phyloP scores from a whole-genome alignment of 1,140 invertebrate species.

The Plectrocnemia conspersa region DNA sequence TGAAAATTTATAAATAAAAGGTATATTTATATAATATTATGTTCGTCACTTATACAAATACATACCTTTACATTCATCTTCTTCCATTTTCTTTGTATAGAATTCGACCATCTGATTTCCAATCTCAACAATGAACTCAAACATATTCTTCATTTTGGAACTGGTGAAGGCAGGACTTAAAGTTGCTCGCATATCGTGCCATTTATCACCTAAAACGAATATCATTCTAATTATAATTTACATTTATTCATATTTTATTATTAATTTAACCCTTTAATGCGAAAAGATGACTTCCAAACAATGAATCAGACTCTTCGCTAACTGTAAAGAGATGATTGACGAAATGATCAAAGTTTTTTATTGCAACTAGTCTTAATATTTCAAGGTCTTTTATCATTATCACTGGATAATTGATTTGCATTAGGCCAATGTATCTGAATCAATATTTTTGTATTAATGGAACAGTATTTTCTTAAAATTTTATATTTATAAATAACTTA shows the following conservation, averaged over 20 bases:
- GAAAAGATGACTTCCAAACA: constrained; percentile 53
- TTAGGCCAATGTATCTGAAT: constrained; percentile 49
- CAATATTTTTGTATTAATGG: too few relatives aligned
- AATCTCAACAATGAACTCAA: constrained; percentile 43
- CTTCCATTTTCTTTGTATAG: constrained; percentile 28
- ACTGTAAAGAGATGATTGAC: constrained; percentile 51
- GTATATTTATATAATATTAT: too few relatives aligned
- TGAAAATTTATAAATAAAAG: too few relatives aligned
- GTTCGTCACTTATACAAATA: background rate
- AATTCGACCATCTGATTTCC: constrained; percentile 32
- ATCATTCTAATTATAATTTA: too few relatives aligned
- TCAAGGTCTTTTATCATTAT: constrained; percentile 58
- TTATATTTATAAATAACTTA: constrained; percentile 9
- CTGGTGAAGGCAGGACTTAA: constrained; percentile 50
- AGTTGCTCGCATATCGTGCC: constrained; percentile 49
- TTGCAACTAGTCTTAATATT: constrained; percentile 54
- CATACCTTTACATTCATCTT: constrained; percentile 8
- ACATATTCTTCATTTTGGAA: constrained; percentile 50
- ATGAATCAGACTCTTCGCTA: constrained; percentile 46
- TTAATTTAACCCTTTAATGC: constrained; percentile 47
- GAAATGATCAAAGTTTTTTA: constrained; percentile 66
- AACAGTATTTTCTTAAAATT: too few relatives aligned
- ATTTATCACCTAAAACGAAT: constrained; percentile 42
- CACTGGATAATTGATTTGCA: constrained; percentile 49
- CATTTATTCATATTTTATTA: constrained; percentile 27